Base-by-base conservation (phyloP, 1,140 invertebrate species). In the Papilio glaucus region DNA sequence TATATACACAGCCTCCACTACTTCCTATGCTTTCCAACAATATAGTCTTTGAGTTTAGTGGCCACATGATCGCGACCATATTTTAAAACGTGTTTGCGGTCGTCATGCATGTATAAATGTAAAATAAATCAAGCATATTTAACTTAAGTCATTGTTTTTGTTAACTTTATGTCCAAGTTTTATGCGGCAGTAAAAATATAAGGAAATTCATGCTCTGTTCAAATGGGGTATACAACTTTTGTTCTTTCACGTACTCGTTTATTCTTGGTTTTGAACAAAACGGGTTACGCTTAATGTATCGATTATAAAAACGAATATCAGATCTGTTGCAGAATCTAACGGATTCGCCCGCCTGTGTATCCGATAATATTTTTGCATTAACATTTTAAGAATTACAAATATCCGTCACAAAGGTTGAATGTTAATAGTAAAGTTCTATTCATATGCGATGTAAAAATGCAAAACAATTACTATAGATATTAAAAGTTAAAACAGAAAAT, bases 301-400 rank as follows among this genome's bases (percentile, higher is more conserved):
- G 21, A 57, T 24, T 57, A 57, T 57, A 57, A 57, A 57, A 57
- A 57, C 49, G 21, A 24, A 57, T 24, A 24, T 57, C 49, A 57
- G 18, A 57, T 12, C 18, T 13, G 10, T 26, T 10, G 12, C 18
- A 53, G 18, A 53, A 13, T 53, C 49, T 26, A 53, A 53, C 49
- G 49, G 49, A 53, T 12, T 6, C 8, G 9, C 21, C 21, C 10
- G 21, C 1, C 18, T 53, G 45, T 53, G 21, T 53, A 53, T 53
- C 49, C 18, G 4, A 53, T 53, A 53, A 53, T 24, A 24, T 24
- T 53, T 53, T 53, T 53, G 12, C 18, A 26, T 24, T 53, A 53
- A 53, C 21, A 53, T 53, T 53, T 53, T 53, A 53, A 53, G 49
- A 53, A 53, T 53, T 53, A 10, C 49, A 53, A 53, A 53, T 53